Conservation (phyloP, 2,888 invertebrate genomes). For the Andricus quercusramuli region DNA sequence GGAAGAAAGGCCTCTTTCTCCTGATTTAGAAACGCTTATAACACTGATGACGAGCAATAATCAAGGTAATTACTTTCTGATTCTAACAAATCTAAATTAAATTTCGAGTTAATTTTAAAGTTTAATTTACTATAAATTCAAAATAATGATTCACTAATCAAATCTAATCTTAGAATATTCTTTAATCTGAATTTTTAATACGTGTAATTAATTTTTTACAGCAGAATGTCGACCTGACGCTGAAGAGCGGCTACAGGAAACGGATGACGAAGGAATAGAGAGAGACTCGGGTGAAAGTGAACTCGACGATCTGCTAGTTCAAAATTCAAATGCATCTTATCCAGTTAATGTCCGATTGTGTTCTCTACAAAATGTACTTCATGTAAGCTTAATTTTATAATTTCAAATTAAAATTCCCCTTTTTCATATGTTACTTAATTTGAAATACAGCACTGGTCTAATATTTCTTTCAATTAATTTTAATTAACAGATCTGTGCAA, state of each 20-base stretch:
- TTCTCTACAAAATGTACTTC: constrained; percentile 81
- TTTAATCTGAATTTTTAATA: not conserved
- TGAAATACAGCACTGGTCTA: not conserved
- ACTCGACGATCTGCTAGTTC: constrained; percentile 64
- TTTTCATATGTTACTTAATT: not conserved
- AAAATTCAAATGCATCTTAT: constrained; percentile 48
- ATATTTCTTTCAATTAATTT: not conserved
- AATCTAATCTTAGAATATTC: not conserved
- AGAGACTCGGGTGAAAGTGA: constrained; percentile 89
- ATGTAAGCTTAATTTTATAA: constrained; percentile 77
- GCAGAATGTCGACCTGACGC: constrained; percentile 71
- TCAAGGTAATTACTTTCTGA: constrained; percentile 41
- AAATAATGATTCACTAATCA: not conserved
- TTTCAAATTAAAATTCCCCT: not conserved
- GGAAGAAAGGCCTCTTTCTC: constrained; percentile 92
- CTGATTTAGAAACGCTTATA: constrained; percentile 91
- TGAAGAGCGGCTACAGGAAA: constrained; percentile 81
- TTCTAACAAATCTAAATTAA: not conserved
- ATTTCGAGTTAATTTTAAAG: not conserved
- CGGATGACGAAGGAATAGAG: constrained; percentile 94
- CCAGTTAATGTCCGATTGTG: constrained; percentile 71
- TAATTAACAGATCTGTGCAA: constrained; percentile 79
- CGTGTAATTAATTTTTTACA: constrained; percentile 60
- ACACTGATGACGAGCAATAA: constrained; percentile 88
- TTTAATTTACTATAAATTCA: not conserved